Conservation (phyloP, 1,140 invertebrate species). For the Megathymus violae region DNA sequence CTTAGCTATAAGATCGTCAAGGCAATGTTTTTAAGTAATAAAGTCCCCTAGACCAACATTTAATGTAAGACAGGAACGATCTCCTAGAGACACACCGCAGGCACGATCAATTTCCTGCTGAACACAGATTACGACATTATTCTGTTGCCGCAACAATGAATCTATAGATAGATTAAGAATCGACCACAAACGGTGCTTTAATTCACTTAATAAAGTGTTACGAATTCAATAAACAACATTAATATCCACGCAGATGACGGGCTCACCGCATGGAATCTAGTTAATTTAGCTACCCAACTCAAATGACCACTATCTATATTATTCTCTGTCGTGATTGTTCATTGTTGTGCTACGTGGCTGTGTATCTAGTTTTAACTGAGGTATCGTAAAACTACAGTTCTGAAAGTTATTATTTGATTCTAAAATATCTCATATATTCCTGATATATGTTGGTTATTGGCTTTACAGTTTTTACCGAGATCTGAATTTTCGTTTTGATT, state of each 20-base stretch:
- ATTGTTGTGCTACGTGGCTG: background rate
- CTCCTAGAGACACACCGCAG: background rate
- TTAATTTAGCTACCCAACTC: constrained; percentile 20
- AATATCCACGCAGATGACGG: constrained; percentile 13
- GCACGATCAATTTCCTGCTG: background rate
- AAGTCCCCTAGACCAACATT: background rate
- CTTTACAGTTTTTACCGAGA: no score
- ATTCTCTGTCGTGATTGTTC: constrained; percentile 1
- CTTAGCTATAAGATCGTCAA: no score
- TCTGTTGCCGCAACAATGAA: background rate
- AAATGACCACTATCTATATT: constrained; percentile 16
- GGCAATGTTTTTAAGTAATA: background rate
- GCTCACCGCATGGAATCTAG: constrained; percentile 12
- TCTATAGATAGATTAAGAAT: background rate
- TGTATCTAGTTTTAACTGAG: background rate
- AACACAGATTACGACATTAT: background rate
- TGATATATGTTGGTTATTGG: no score
- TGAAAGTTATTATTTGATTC: no score
- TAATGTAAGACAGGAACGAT: background rate
- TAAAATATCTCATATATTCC: no score
- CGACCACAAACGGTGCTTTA: background rate
- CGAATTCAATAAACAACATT: constrained; percentile 10
- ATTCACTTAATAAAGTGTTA: background rate
- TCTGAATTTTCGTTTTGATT: no score
- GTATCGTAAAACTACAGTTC: background rate